Evolutionary conservation across 1,140 invertebrate genomes (phyloP).

Genomic region (Drepana arcuata): DNA sequence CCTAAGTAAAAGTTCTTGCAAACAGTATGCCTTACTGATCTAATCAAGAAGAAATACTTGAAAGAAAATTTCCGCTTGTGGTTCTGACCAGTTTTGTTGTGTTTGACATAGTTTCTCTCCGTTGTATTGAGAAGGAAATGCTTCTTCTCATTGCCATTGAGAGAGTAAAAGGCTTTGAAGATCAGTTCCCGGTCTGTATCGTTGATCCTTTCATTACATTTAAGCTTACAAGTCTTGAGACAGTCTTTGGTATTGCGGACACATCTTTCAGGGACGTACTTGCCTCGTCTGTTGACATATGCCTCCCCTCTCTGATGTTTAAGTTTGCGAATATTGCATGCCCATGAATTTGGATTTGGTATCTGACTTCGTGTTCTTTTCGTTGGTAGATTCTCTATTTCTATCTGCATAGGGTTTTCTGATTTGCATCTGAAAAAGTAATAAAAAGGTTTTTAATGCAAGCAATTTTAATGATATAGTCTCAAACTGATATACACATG

Average conservation of each 20-base stretch:
- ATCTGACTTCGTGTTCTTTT: conserved; percentile 30
- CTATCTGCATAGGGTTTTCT: conserved; percentile 15
- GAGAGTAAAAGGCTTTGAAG: conserved; percentile 58
- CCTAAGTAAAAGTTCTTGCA: conserved; percentile 66
- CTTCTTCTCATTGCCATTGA: conserved; percentile 60
- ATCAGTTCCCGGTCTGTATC: conserved; percentile 53
- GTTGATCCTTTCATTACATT: conserved; percentile 49
- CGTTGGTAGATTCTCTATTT: conserved; percentile 11
- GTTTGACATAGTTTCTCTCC: conserved; percentile 40
- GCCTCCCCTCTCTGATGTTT: conserved; percentile 60
- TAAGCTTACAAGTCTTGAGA: conserved; percentile 45
- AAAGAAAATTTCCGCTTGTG: conserved; percentile 48
- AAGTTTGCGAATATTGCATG: conserved; percentile 49
- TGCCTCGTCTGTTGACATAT: conserved; percentile 52
- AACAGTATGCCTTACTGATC: conserved; percentile 41
- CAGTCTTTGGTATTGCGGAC: conserved; percentile 56
- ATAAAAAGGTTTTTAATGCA: too few species aligned
- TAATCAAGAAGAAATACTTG: conserved; percentile 57
- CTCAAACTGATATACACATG: too few species aligned
- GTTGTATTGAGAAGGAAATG: conserved; percentile 59
- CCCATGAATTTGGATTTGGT: conserved; percentile 48
- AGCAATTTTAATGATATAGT: too few species aligned
- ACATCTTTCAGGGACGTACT: conserved; percentile 45
- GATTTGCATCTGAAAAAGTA: conserved; percentile 40
- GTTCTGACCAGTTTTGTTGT: conserved; percentile 23